Conservation (phyloP, 1,140 invertebrate genomes). For the Drosophila ironensis region DNA sequence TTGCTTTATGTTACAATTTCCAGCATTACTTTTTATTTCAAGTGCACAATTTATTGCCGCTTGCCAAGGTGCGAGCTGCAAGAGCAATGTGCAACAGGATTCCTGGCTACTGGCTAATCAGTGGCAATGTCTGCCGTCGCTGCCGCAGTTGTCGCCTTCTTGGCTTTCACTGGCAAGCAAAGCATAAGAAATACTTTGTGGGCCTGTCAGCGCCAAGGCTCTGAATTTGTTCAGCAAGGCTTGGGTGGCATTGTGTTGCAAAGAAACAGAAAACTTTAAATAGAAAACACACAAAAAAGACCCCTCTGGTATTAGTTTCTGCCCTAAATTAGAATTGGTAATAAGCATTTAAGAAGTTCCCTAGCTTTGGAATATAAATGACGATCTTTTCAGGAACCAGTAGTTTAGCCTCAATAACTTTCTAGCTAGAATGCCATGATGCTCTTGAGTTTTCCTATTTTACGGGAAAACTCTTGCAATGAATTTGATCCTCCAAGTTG, state of each 20-base stretch:
- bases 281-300: background rate
- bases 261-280: too few species aligned
- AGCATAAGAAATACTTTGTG: constrained; percentile 44
- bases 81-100: constrained; percentile 21
- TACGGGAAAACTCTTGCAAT: too few species aligned
- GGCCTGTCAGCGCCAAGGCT: constrained; percentile 42
- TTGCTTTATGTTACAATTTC: constrained; percentile 78
- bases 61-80: constrained; percentile 66
- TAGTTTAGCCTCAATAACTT: too few species aligned
- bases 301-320: too few species aligned
- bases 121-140: constrained; percentile 42
- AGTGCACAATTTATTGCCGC: constrained; percentile 78
- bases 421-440: too few species aligned
- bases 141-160: constrained; percentile 18
- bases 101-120: constrained; percentile 53
- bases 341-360: too few species aligned
- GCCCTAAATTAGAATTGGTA: too few species aligned
- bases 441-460: too few species aligned
- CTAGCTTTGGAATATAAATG: too few species aligned
- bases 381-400: too few species aligned
- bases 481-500: too few species aligned
- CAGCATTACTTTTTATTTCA: constrained; percentile 78
- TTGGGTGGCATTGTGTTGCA: constrained; percentile 34
- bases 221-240: constrained; percentile 44
- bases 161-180: constrained; percentile 70